Percentiles rank a stretch among this genome's conserved stretches.
These are phyloP conservation scores for Polia nebulosa DNA, from an alignment of 2,888 invertebrate species.

Conservation along the genomic window DNA sequence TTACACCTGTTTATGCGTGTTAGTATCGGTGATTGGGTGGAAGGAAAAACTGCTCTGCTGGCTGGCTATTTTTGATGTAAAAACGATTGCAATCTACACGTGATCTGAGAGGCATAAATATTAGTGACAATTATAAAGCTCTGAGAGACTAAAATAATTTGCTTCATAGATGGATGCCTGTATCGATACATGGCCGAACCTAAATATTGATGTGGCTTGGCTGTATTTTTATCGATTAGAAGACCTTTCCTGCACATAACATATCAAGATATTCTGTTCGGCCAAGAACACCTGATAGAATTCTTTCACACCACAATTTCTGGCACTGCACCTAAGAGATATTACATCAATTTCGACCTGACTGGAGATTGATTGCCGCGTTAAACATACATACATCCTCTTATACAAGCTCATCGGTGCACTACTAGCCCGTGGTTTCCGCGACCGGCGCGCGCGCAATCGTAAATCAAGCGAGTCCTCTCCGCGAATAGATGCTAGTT, in stretches of 20 bases:
- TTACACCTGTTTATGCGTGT: constrained; percentile 35
- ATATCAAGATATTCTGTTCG: neutral
- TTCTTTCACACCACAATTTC: neutral
- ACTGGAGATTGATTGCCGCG: constrained; percentile 18
- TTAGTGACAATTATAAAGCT: no score
- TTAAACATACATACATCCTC: constrained; percentile 37
- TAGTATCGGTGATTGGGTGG: constrained; percentile 5
- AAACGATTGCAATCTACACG: neutral
- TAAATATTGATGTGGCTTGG: no score
- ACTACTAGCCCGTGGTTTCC: constrained; percentile 69
- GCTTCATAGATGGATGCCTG: no score
- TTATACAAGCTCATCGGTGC: constrained; percentile 32
- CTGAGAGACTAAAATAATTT: no score
- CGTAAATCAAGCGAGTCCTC: constrained; percentile 76
- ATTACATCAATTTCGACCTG: neutral
- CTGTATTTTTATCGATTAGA: neutral
- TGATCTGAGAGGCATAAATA: no score
- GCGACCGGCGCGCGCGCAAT: constrained; percentile 71
- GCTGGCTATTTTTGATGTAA: neutral
- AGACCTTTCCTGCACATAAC: no score
- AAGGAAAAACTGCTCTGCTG: neutral
- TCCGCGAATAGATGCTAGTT: constrained; percentile 71
- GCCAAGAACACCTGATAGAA: neutral
- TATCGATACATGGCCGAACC: no score
- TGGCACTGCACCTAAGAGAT: constrained; percentile 5